Evolutionary conservation across 2,888 invertebrate species (phyloP), one percentile per base, ranked within the genome.

Genomic region (Ochropacha duplaris): DNA sequence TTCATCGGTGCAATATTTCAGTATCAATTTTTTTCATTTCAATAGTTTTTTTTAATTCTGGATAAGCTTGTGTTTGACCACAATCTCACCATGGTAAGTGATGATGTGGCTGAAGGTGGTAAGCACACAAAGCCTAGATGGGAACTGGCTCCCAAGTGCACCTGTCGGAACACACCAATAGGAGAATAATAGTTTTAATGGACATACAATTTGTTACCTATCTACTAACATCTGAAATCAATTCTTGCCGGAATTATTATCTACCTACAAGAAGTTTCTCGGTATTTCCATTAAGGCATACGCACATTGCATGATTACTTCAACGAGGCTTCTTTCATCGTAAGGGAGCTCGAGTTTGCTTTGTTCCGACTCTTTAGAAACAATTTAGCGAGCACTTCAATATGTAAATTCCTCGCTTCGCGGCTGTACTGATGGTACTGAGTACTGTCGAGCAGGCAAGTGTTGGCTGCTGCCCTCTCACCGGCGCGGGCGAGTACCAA

Each of bases 361-460:
- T 72, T 75, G 69, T 61, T 58, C 57, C 57, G 57, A 55, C 60
- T 49, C 22, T 49, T 69, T 59, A 66, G 78, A 83, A 88, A 86
- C 86, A 87, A 87, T 86, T 86, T 82, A 74, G 74, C 69, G 73
- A 69, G 74, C 75, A 78, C 79, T 85, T 78, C 81, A 87, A 85
- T 85, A 86, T 84, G 86, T 84, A 86, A 86, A 87, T 88, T 84
- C 83, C 84, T 62, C 68, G 78, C 70, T 76, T 74, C 71, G 76
- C 73, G 78, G 78, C 76, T 76, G 69, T 68, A 39, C 16, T 39
- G 39, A 39, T 39, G 39, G 44, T 44, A 19, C 44, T 2, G 44
- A 19, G 44, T 44, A 68, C 65, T 69, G 75, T 73, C 70, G 72
- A 69, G 71, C 71, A 67, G 72, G 71, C 71, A 66, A 71, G 71